Base-by-base conservation (phyloP, 2,888 invertebrate species). In the Adelognathus sp. region DNA sequence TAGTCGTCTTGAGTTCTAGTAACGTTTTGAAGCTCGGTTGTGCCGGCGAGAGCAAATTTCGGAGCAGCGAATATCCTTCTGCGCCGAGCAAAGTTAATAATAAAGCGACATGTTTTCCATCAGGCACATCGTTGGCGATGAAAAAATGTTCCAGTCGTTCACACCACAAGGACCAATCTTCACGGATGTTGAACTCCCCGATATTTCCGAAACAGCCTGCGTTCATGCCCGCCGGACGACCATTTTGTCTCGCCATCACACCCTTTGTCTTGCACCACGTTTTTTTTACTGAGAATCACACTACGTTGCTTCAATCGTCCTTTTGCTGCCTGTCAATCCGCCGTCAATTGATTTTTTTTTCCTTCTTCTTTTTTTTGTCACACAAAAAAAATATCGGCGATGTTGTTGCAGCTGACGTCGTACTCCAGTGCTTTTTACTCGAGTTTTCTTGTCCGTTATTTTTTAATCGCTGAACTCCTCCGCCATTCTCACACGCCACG, bases 101-200 rank as follows among this genome's bases (percentile, higher is more conserved):
- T 16, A 80, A 24, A 7, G 76, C 58, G 27, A 63, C 69, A n/a
- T 66, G 58, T 18, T 76, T 76, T 1, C n/a, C 29, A 1, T 58
- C 60, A 46, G 29, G 18, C 1, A 79, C 54, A n/a, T 71, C 64
- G 31, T 79, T 72, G 3, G 78, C 78, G 16, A 80, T 11, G n/a
- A 76, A 56, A 66, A 58, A 81, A 41, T 79, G 78, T 18, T 77
- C 80, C 5, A 77, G 33, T n/a, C 77, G 33, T 24, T 80, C 80
- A 27, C 21, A 31, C 71, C 70, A 79, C 11, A 71, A n/a, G 1
- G 70, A 52, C 60, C 63, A 80, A 36, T 80, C 72, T 6, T 73
- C 79, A 16, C 14, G 24, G 3, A 58, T 14, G n/a, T 21, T 24
- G 18, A 64, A 79, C 24, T 79, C 67, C 16, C 61, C 67, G 27